phyloP scores from a whole-genome alignment of 1,140 invertebrate species.

The Atopsyche davidsoni region DNA sequence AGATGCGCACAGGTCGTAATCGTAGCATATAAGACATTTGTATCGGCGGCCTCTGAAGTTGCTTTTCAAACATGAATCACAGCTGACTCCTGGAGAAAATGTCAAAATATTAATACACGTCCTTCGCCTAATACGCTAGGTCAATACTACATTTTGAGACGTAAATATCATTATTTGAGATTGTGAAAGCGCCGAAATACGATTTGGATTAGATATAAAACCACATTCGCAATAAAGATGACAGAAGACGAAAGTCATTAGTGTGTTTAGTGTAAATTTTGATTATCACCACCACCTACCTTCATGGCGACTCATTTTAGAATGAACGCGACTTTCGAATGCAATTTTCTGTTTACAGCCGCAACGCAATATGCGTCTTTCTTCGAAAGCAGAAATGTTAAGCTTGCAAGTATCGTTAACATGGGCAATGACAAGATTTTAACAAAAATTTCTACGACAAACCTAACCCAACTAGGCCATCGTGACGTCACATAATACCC shows the following conservation, averaged over 20 bases:
- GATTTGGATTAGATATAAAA: conserved; percentile 1
- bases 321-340: conserved; percentile 48
- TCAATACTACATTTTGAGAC: conserved; percentile 4
- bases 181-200: conserved; percentile 1
- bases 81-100: conserved; percentile 81
- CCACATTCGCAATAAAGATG: conserved; percentile 1
- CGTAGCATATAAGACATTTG: conserved; percentile 98
- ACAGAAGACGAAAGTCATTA: conserved; percentile 7
- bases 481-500: conserved; percentile 58
- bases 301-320: conserved; percentile 78
- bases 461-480: conserved; percentile 67
- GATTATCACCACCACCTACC: conserved; percentile 58
- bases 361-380: conserved; percentile 11
- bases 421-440: conserved; percentile 57
- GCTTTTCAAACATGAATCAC: conserved; percentile 97
- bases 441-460: conserved; percentile 61
- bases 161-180: not conserved
- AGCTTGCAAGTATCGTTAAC: conserved; percentile 35
- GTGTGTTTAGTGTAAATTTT: conserved; percentile 44
- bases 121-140: conserved; percentile 8
- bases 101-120: conserved; percentile 20
- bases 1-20: conserved; percentile 95
- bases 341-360: conserved; percentile 19
- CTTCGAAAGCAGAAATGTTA: conserved; percentile 12
- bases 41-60: conserved; percentile 96